phyloP scores from a whole-genome alignment of 2,888 invertebrate genomes.

The Rotaria sp. region DNA sequence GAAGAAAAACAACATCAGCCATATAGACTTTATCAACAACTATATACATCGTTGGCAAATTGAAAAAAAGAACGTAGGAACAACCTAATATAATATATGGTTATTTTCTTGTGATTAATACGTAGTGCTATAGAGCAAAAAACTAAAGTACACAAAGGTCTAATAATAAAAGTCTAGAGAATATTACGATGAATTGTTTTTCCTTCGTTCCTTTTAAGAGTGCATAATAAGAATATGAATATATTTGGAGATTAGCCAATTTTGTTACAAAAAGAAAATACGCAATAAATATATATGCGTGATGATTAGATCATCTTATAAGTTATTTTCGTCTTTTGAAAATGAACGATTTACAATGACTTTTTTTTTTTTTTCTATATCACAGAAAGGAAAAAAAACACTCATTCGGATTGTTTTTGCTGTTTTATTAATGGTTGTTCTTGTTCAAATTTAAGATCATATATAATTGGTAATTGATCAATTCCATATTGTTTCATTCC shows the following conservation, averaged over 20 bases:
- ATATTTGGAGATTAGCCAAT: not conserved
- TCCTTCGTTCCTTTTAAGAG: not conserved
- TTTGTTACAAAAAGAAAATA: no score
- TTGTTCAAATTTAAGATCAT: not conserved
- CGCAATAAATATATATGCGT: not conserved
- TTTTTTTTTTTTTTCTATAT: not conserved
- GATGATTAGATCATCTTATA: not conserved
- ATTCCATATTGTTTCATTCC: constrained; percentile 17
- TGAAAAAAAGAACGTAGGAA: not conserved
- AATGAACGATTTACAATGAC: not conserved
- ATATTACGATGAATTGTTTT: not conserved
- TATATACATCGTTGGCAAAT: not conserved
- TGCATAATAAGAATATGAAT: not conserved
- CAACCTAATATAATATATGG: not conserved
- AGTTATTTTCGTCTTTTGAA: not conserved
- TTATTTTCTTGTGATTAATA: not conserved
- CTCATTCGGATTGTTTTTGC: not conserved
- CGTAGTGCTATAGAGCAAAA: no score
- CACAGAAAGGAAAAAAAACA: no score
- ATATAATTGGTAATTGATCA: not conserved
- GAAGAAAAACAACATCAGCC: not conserved
- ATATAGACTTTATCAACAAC: not conserved
- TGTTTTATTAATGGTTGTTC: not conserved
- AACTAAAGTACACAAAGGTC: not conserved
- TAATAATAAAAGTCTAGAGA: not conserved